These are phyloP conservation scores for Rhagoletis pomonella DNA, from an alignment of 1,140 invertebrate genomes.

Conservation along the genomic window DNA sequence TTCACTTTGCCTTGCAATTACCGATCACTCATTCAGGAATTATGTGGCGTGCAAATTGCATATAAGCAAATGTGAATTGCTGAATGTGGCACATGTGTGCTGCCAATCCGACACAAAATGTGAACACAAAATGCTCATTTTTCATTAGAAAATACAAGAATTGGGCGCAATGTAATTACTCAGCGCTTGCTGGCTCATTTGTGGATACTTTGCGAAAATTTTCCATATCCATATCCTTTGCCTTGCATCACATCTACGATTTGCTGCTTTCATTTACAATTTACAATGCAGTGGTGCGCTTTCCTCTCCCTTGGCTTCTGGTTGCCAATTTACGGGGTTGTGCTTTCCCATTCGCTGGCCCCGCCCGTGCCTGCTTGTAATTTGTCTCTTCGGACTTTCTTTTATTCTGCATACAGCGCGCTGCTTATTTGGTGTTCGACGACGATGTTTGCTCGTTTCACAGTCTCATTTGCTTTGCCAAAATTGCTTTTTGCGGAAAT, in stretches of 20 bases:
- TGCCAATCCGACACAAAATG: not conserved
- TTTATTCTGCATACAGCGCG: not conserved
- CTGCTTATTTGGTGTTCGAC: not conserved
- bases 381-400: not conserved
- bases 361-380: not conserved
- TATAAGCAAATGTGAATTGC: not conserved
- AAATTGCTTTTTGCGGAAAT: slow-evolving; percentile 56
- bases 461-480: slow-evolving; percentile 20
- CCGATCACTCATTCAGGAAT: slow-evolving; percentile 36
- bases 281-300: not conserved
- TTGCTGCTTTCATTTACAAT: not conserved
- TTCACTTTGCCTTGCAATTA: not conserved
- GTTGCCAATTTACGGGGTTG: not conserved
- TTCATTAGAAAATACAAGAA: not conserved
- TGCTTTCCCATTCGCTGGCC: not conserved
- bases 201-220: not conserved
- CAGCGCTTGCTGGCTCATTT: not conserved
- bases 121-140: not conserved
- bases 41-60: slow-evolving; percentile 26
- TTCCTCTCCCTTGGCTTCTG: not conserved
- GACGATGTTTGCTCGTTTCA: not conserved
- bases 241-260: not conserved
- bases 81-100: not conserved
- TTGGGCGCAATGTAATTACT: not conserved
- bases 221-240: not conserved